A percentile compares a stretch with the other conserved stretches of the same genome.
Conservation (phyloP, 2,888 invertebrate genomes). For the Cyrtodaria siliqua region DNA sequence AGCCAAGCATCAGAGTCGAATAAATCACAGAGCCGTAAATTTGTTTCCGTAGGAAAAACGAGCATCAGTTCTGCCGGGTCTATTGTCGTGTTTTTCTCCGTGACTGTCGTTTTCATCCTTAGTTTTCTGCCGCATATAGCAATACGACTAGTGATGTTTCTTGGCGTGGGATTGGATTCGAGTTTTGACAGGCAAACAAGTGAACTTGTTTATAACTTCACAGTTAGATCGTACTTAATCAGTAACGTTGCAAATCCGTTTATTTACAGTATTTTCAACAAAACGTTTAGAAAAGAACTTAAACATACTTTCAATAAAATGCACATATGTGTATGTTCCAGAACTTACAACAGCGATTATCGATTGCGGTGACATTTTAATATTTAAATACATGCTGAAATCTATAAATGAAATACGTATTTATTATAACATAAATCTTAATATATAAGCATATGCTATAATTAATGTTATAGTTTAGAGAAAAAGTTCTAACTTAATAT, state of each 20-base stretch:
- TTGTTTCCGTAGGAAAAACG: not conserved
- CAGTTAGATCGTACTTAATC: slow-evolving; percentile 67
- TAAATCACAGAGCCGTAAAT: slow-evolving; percentile 13
- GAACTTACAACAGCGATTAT: not conserved
- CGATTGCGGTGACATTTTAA: too few relatives aligned
- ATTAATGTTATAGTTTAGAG: too few relatives aligned
- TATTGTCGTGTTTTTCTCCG: slow-evolving; percentile 67
- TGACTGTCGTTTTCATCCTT: slow-evolving; percentile 67
- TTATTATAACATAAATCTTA: too few relatives aligned
- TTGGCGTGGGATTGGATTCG: slow-evolving; percentile 45
- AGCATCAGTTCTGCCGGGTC: slow-evolving; percentile 54
- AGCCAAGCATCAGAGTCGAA: slow-evolving; percentile 13
- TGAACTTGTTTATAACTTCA: slow-evolving; percentile 64
- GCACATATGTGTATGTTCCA: not conserved
- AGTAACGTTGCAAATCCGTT: slow-evolving; percentile 70
- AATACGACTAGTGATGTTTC: slow-evolving; percentile 54
- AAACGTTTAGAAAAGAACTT: slow-evolving; percentile 67
- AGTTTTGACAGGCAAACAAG: slow-evolving; percentile 23
- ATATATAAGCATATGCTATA: too few relatives aligned
- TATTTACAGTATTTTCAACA: slow-evolving; percentile 71
- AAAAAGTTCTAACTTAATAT: too few relatives aligned
- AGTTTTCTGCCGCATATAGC: slow-evolving; percentile 71
- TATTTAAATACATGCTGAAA: too few relatives aligned
- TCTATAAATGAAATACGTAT: too few relatives aligned
- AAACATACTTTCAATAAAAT: slow-evolving; percentile 31